These are phyloP conservation scores for Chrysotoxum bicinctum DNA, from an alignment of 2,888 invertebrate genomes.

Conservation along the genomic window DNA sequence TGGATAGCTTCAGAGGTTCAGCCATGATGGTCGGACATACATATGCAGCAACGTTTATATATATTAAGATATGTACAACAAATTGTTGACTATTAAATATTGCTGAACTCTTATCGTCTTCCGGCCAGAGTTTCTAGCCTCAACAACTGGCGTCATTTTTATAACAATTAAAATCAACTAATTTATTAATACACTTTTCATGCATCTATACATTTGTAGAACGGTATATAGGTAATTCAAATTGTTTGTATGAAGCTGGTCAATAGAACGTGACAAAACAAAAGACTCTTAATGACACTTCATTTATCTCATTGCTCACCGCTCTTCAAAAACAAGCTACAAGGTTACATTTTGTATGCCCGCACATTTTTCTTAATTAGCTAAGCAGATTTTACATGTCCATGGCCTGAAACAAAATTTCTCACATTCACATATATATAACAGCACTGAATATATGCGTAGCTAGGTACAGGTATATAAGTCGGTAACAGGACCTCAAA, in stretches of 20 bases:
- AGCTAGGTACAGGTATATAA: neutral
- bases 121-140: too few species aligned
- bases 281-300: neutral
- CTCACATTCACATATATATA: neutral
- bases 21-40: too few species aligned
- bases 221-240: neutral
- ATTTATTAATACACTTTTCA: too few species aligned
- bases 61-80: too few species aligned
- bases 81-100: too few species aligned
- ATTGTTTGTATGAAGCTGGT: neutral
- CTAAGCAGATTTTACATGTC: neutral
- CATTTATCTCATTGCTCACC: neutral
- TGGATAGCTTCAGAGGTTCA: too few species aligned
- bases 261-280: neutral
- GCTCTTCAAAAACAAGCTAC: neutral
- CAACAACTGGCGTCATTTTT: too few species aligned
- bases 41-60: too few species aligned
- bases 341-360: neutral
- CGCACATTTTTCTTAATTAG: slow-evolving; percentile 4
- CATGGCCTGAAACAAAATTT: neutral
- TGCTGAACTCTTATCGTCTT: too few species aligned
- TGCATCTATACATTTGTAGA: neutral
- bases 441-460: neutral
- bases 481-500: neutral
- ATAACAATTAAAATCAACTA: too few species aligned